Base-by-base conservation (phyloP, 2,113 vertebrate species). In the Mormyrus iriodes region DNA sequence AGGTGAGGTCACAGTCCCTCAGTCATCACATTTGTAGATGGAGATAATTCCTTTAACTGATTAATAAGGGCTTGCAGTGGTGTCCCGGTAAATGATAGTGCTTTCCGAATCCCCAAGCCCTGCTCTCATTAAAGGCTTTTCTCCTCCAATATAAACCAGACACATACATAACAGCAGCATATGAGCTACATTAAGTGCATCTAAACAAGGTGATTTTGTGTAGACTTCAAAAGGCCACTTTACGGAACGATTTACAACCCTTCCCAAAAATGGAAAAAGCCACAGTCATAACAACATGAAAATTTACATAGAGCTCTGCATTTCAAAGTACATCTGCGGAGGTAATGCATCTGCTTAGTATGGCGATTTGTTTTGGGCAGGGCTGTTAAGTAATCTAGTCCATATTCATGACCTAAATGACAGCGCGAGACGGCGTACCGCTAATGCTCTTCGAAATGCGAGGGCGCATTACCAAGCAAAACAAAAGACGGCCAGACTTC, bases 391-490 rank as follows among this genome's bases (percentile, higher is more conserved):
- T 89, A 86, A 89, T 85, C 88, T 65, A 46, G 51, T 89, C 35
- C 88, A 89, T 85, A 86, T 86, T 89, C 55, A 89, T 84, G 44
- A 85, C 82, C 88, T 69, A 31, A 49, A 58, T 86, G 83, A 82
- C 88, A 85, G 51, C 15, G 5, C 6, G 15, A 89, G 52, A 31
- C 9, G 88, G 2, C 52, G n/a, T 3, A 17, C n/a, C 24, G 13
- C 49, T 58, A 46, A 52, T 52, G 65, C 46, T 3, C 48, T 88
- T 31, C 17, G 39, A 86, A 86, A 89, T 42, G 15, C 1, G 42
- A 48, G 42, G 65, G 55, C 42, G 3, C 55, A 85, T 79, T 65
- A 49, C 17, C 1, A 24, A 44, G 31, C 27, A 48, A 84, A 48
- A 84, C 44, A 46, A 84, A 48, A 69, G 61, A 1, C 7, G 8